These are phyloP conservation scores for Lasioglossum marginatum DNA, from an alignment of 2,888 invertebrate species.

Conservation along the genomic window DNA sequence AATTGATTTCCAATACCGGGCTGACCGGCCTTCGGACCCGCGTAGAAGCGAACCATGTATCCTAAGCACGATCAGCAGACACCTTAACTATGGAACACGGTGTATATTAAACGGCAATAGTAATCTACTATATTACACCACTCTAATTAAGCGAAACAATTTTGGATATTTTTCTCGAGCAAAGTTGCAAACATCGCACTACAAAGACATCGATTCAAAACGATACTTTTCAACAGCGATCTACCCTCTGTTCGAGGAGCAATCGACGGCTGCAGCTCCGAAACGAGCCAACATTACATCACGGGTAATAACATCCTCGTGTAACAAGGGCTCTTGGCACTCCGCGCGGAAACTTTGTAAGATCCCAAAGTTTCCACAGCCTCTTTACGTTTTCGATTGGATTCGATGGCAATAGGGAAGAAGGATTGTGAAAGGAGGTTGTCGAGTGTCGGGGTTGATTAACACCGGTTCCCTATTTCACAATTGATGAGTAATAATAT, in stretches of 20 bases:
- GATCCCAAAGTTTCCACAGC: background rate
- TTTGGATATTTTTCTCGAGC: background rate
- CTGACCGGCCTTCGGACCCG: conserved; percentile 70
- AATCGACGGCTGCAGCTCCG: background rate
- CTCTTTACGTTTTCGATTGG: background rate
- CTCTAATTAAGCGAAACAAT: conserved; percentile 28
- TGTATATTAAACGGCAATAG: conserved; percentile 49
- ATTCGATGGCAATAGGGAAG: background rate
- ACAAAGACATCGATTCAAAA: background rate
- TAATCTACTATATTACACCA: conserved; percentile 6
- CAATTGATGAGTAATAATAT: too few species aligned
- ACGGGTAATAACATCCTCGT: conserved; percentile 26
- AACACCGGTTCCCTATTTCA: background rate
- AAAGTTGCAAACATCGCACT: background rate
- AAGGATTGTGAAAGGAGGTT: background rate
- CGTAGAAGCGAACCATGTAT: conserved; percentile 58
- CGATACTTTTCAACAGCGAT: background rate
- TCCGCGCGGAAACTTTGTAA: conserved; percentile 26
- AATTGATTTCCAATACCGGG: conserved; percentile 79
- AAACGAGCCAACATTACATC: background rate
- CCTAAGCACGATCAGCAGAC: conserved; percentile 63
- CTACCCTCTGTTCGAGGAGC: background rate
- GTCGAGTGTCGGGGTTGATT: conserved; percentile 15
- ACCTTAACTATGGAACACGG: conserved; percentile 44
- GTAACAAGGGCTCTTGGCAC: conserved; percentile 71